These are phyloP conservation scores for Pteronura brasiliensis DNA, from an alignment of 2,113 vertebrate species.

Conservation along the genomic window DNA sequence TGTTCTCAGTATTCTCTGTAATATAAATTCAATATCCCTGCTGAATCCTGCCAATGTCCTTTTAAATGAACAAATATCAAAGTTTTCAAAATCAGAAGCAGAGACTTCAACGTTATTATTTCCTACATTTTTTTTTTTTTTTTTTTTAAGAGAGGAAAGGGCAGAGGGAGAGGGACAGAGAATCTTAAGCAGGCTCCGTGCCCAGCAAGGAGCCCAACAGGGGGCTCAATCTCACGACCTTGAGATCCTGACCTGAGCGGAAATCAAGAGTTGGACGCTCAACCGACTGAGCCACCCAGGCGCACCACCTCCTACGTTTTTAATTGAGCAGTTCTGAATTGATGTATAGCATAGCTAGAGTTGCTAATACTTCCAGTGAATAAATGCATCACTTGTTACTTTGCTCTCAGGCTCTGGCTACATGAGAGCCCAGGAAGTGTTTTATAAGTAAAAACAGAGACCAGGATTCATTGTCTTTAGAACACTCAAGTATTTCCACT, in stretches of 20 bases:
- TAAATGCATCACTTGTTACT: not conserved
- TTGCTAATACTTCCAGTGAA: not conserved
- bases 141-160: not conserved
- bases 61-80: constrained; percentile 45
- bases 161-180: not conserved
- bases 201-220: not conserved
- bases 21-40: not conserved
- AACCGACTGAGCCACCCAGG: not conserved
- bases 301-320: not conserved
- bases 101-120: constrained; percentile 8
- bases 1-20: not conserved
- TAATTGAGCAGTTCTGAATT: constrained; percentile 6
- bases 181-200: not conserved
- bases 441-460: constrained; percentile 7
- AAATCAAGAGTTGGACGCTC: not conserved
- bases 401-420: not conserved
- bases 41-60: not conserved
- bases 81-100: constrained; percentile 32
- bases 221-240: not conserved
- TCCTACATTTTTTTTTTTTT: not conserved
- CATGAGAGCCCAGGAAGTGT: not conserved
- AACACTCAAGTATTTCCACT: not conserved
- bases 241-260: not conserved
- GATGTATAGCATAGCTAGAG: not conserved
- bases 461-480: not conserved